Evolutionary conservation across 1,140 invertebrate genomes (phyloP).

Genomic region (Bombus ignitus): DNA sequence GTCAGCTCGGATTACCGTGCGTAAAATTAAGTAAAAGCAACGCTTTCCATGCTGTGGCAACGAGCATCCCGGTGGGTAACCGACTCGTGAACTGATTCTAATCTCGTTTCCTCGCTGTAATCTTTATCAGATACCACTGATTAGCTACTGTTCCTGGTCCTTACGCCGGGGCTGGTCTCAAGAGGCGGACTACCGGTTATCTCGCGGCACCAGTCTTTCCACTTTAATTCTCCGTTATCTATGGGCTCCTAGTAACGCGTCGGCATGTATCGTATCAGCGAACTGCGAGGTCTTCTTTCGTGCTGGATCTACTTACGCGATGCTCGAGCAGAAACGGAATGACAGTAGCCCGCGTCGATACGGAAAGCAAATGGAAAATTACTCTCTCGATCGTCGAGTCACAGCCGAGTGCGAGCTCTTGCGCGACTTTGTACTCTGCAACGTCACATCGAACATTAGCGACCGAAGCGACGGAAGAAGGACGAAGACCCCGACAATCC

Average conservation of each 20-base stretch:
- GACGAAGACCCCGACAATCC: no score
- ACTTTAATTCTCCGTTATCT: conserved; percentile 1
- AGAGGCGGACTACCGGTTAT: neutral
- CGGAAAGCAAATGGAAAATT: neutral
- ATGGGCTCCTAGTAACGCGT: neutral
- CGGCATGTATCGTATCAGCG: neutral
- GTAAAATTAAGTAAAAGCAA: conserved; percentile 24
- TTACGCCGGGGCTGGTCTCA: neutral
- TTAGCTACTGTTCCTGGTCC: conserved; percentile 36
- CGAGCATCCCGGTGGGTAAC: neutral
- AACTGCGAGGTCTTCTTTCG: neutral
- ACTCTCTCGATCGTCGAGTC: no score
- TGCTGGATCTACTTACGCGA: neutral
- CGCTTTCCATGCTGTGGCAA: neutral
- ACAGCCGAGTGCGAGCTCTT: no score
- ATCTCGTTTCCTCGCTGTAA: conserved; percentile 27
- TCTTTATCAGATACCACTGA: conserved; percentile 34
- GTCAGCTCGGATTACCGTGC: neutral
- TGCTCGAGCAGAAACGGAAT: neutral
- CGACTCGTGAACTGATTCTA: conserved; percentile 11
- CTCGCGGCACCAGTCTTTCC: neutral
- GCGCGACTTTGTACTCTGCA: no score
- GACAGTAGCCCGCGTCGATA: neutral
- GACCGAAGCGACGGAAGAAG: no score
- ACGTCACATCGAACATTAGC: no score